A percentile compares a stretch with the other conserved stretches of the same genome.
Evolutionary conservation across 2,888 invertebrate genomes (phyloP).

Genomic region (Galerucella pusilla): DNA sequence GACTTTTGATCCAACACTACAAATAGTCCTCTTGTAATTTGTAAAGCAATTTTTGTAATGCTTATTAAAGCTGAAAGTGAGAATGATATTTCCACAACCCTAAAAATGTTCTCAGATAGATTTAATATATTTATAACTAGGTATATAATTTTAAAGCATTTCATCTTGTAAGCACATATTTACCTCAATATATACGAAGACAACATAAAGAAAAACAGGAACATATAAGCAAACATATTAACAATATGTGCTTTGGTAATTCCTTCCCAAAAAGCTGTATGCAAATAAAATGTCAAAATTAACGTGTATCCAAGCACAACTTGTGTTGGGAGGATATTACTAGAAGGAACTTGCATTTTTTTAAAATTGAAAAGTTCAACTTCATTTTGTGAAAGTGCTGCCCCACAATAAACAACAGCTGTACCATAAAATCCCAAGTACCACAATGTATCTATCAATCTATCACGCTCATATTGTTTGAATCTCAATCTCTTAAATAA

Average conservation of each 20-base stretch:
- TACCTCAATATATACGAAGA: slow-evolving; percentile 51
- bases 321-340: slow-evolving; percentile 47
- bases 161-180: background rate
- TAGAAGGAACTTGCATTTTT: slow-evolving; percentile 44
- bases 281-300: slow-evolving; percentile 57
- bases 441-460: slow-evolving; percentile 58
- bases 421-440: slow-evolving; percentile 58
- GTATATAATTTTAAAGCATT: background rate
- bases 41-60: slow-evolving; percentile 42
- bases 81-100: slow-evolving; percentile 48
- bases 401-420: slow-evolving; percentile 56
- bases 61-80: slow-evolving; percentile 47
- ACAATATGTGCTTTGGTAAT: slow-evolving; percentile 49
- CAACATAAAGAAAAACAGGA: slow-evolving; percentile 51
- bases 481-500: slow-evolving; percentile 56
- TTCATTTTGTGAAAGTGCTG: slow-evolving; percentile 55
- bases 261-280: slow-evolving; percentile 56
- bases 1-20: slow-evolving; percentile 39
- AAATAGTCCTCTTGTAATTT: slow-evolving; percentile 45
- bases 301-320: slow-evolving; percentile 56
- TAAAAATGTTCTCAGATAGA: slow-evolving; percentile 35
- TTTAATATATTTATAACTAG: background rate
- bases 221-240: slow-evolving; percentile 50
- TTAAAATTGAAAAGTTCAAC: slow-evolving; percentile 52
- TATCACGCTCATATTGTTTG: slow-evolving; percentile 55